Evolutionary conservation across 2,797 vertebrate genomes (phyloP).

Genomic region (Taenioides sp.): DNA sequence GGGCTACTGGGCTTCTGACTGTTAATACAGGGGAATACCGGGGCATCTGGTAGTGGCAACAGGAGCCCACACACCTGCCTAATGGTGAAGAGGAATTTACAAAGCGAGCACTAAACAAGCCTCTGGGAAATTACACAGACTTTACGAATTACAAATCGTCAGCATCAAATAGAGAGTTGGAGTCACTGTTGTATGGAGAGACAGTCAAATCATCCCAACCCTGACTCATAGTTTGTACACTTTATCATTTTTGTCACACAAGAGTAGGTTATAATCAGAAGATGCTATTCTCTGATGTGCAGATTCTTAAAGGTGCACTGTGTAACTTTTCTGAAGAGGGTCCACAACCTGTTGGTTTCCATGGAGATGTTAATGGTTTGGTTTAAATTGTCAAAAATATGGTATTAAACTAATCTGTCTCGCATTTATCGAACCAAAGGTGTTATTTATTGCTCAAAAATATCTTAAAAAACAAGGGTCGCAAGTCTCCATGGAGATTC

Average conservation of each 20-base stretch:
- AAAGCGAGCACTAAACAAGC: neutral
- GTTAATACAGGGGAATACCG: conserved; percentile 23
- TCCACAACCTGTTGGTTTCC: neutral
- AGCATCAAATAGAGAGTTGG: neutral
- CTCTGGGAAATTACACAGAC: neutral
- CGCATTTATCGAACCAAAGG: too few relatives aligned
- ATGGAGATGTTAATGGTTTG: neutral
- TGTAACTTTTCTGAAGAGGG: neutral
- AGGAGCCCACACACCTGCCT: conserved; percentile 16
- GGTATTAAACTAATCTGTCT: neutral
- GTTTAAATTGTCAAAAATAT: neutral
- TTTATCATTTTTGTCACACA: neutral
- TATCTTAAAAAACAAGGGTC: too few relatives aligned
- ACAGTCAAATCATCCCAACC: conserved; percentile 1
- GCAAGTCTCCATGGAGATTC: too few relatives aligned
- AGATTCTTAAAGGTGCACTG: neutral
- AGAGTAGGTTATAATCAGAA: neutral
- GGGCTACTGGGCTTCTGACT: neutral
- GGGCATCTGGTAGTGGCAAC: conserved; percentile 7
- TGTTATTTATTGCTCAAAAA: too few relatives aligned
- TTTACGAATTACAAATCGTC: neutral
- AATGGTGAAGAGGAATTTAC: conserved; percentile 8
- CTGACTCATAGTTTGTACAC: conserved; percentile 19
- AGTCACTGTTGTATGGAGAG: neutral
- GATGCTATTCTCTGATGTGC: too few relatives aligned